Evolutionary conservation across 53 echinoderm and acorn worm genomes (phyloP), one percentile per base, ranked within the genome.

Genomic region (Zoroaster sp.): DNA sequence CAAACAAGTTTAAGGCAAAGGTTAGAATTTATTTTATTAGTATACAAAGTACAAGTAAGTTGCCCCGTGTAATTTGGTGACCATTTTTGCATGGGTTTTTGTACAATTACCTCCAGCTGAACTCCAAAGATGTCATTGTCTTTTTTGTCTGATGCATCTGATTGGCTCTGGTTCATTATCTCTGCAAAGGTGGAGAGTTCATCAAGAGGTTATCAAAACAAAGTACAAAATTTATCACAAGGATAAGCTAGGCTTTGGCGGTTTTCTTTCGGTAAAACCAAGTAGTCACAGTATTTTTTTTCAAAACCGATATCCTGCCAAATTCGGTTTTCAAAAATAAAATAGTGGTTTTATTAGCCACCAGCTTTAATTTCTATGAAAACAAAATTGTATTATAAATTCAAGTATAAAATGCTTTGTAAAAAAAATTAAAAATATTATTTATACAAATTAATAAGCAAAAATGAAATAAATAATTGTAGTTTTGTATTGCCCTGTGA

Each of bases 121-220:
- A 95, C 75, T 39, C 95, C 95, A 83, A 95, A 95, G 89, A 95
- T 93, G 73, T 95, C 91, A 11, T 53, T 89, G 28, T 68, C 80
- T 20, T 80, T 51, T 49, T 72, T 80, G 21, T 40, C 80, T 55
- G 69, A 31, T 49, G 85, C 11, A 30, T 35, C 46, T 13, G 85
- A 23, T 47, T 42, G 46, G 49, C 51, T 71, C 34, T 85, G 85
- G 23, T 69, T 70, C 85, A 85, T 82, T 68, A 82, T 70, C 71
- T 85, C 85, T 85, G 52, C 14, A 43, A 67, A 67, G 2, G 52
- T 17, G 52, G 17, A 52, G 52, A 49, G 14, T 49, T 3, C 13
- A 14, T 5, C 49, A 0, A 2, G 3, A 18, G 15, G 4, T 14
- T 9, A 3, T 15, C 51, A 14, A 5, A 51, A 0, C 2, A 4